Evolutionary conservation across 1,140 invertebrate genomes (phyloP).

Genomic region (Elymnias hypermnestra): DNA sequence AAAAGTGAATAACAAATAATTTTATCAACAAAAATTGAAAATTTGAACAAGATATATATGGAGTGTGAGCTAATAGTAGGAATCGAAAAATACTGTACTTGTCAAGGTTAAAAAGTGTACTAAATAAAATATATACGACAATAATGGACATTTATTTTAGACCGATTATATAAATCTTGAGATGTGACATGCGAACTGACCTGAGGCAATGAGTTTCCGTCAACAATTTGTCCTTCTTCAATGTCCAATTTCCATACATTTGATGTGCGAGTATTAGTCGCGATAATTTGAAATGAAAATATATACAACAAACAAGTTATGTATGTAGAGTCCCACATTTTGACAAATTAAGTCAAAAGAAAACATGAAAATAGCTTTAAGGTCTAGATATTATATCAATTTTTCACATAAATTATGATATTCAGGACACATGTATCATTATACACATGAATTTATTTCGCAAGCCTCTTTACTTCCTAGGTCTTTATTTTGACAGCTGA

Average conservation of each 20-base stretch:
- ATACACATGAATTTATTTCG: conserved; percentile 47
- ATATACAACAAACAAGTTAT: conserved; percentile 75
- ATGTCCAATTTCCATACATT: conserved; percentile 84
- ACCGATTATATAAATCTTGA: conserved; percentile 53
- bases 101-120: conserved; percentile 43
- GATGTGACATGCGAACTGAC: conserved; percentile 33
- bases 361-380: conserved; percentile 51
- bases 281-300: conserved; percentile 81
- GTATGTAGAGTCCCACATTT: conserved; percentile 72
- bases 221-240: conserved; percentile 82
- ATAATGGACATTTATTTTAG: conserved; percentile 9
- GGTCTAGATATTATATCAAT: conserved; percentile 14
- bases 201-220: conserved; percentile 75
- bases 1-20: too few species aligned
- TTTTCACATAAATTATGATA: conserved; percentile 27
- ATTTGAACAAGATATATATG: too few species aligned
- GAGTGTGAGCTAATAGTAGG: too few species aligned
- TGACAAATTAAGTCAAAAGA: conserved; percentile 38
- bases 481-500: conserved; percentile 42
- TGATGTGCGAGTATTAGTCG: conserved; percentile 83
- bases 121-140: conserved; percentile 18
- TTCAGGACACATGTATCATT: conserved; percentile 32
- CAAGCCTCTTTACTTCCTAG: conserved; percentile 36
- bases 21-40: too few species aligned
- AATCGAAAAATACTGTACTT: not conserved